These are phyloP conservation scores for Phalacrocorax carbo DNA, from an alignment of 2,113 vertebrate genomes.

Conservation along the genomic window DNA sequence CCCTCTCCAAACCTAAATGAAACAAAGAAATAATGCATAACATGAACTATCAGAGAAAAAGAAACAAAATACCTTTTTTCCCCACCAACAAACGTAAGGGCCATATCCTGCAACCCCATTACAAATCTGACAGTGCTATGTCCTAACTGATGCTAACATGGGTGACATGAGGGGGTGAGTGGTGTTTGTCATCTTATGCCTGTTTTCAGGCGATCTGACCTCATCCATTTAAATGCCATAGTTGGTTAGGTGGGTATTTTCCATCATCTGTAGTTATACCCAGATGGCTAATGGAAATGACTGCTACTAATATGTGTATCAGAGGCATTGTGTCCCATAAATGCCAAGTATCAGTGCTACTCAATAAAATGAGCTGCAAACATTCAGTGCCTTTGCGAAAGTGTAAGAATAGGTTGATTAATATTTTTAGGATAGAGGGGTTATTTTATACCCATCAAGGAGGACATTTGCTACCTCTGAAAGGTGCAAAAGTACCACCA, in stretches of 20 bases:
- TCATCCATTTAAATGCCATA: background rate
- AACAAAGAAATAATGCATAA: background rate
- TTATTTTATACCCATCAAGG: background rate
- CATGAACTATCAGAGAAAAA: background rate
- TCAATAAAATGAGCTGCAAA: background rate
- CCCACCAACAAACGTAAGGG: background rate
- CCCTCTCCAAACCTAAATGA: background rate
- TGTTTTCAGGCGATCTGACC: background rate
- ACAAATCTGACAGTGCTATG: background rate
- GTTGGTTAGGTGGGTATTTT: background rate
- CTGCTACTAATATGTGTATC: background rate
- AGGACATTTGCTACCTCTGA: background rate
- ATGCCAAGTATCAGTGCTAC: background rate
- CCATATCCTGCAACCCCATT: background rate
- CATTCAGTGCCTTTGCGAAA: background rate
- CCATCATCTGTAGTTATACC: background rate
- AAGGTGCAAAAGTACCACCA: background rate
- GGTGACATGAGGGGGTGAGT: accelerated
- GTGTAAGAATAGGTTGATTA: background rate
- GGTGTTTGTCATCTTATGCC: background rate
- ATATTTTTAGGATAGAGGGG: background rate
- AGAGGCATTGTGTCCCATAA: background rate
- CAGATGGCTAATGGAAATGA: background rate
- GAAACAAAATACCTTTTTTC: background rate
- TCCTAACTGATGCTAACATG: background rate